Conservation (phyloP, 1,140 invertebrate species). For the Spodoptera litura region DNA sequence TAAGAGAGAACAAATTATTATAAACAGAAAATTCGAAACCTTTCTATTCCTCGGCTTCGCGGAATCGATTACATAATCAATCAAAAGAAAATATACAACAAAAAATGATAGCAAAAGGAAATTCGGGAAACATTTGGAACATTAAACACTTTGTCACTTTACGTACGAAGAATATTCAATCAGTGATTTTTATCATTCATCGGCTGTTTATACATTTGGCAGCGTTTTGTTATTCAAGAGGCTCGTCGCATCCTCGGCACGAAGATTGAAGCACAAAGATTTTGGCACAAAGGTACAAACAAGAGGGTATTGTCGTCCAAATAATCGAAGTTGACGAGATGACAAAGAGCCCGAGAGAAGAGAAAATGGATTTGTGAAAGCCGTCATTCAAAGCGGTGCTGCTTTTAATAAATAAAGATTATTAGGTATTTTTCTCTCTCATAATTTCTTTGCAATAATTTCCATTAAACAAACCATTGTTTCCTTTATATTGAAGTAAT, state of each 20-base stretch:
- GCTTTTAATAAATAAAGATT: slow-evolving; percentile 40
- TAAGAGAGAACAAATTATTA: too few species aligned
- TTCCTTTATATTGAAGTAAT: background rate
- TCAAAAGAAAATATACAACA: slow-evolving; percentile 27
- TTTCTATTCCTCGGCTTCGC: background rate
- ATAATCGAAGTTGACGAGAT: slow-evolving; percentile 38
- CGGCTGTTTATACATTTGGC: slow-evolving; percentile 23
- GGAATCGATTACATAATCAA: slow-evolving; percentile 14
- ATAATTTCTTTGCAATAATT: slow-evolving; percentile 32
- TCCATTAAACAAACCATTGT: background rate
- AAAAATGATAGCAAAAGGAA: slow-evolving; percentile 16
- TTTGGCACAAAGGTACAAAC: slow-evolving; percentile 15
- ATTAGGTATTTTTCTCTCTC: slow-evolving; percentile 27
- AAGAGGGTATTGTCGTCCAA: slow-evolving; percentile 34
- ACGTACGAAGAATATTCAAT: slow-evolving; percentile 38
- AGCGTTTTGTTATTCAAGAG: slow-evolving; percentile 25
- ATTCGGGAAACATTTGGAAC: slow-evolving; percentile 23
- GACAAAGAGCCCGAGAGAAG: slow-evolving; percentile 1
- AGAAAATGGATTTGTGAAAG: slow-evolving; percentile 38
- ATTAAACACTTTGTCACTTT: slow-evolving; percentile 27
- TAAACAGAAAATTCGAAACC: background rate
- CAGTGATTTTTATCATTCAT: slow-evolving; percentile 33
- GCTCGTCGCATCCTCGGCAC: slow-evolving; percentile 11
- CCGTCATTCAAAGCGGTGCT: slow-evolving; percentile 16
- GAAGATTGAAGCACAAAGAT: slow-evolving; percentile 23